Conservation (phyloP, 2,797 vertebrate genomes). For the Pantherophis alleghaniensis region DNA sequence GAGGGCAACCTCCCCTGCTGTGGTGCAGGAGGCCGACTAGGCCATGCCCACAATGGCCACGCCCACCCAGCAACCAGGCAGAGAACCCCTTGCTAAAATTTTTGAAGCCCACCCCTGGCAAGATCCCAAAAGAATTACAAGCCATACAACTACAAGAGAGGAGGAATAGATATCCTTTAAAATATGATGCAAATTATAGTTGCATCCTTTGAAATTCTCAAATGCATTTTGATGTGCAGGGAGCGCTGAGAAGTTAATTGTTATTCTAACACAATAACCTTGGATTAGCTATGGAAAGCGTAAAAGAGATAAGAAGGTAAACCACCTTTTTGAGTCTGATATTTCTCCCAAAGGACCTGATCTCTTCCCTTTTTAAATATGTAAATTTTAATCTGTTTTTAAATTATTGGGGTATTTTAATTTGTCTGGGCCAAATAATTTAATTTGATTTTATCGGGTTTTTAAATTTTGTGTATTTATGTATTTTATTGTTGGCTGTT, state of each 20-base stretch:
- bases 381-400: too few relatives aligned
- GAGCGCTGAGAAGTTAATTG: background rate
- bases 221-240: background rate
- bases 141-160: background rate
- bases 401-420: too few relatives aligned
- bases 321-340: background rate
- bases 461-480: too few relatives aligned
- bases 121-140: background rate
- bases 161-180: background rate
- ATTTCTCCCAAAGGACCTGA: background rate
- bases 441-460: too few relatives aligned
- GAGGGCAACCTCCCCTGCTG: too few relatives aligned
- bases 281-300: background rate
- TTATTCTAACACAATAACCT: background rate
- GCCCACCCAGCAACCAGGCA: too few relatives aligned
- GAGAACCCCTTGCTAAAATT: too few relatives aligned
- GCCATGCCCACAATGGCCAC: too few relatives aligned
- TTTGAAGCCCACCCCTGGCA: background rate
- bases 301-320: background rate
- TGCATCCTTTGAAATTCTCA: background rate
- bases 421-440: too few relatives aligned
- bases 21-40: too few relatives aligned
- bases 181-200: background rate
- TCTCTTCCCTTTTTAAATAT: too few relatives aligned
- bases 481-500: too few relatives aligned